These are phyloP conservation scores for Australoheros scitulus DNA, from an alignment of 2,113 vertebrate species.

Conservation along the genomic window DNA sequence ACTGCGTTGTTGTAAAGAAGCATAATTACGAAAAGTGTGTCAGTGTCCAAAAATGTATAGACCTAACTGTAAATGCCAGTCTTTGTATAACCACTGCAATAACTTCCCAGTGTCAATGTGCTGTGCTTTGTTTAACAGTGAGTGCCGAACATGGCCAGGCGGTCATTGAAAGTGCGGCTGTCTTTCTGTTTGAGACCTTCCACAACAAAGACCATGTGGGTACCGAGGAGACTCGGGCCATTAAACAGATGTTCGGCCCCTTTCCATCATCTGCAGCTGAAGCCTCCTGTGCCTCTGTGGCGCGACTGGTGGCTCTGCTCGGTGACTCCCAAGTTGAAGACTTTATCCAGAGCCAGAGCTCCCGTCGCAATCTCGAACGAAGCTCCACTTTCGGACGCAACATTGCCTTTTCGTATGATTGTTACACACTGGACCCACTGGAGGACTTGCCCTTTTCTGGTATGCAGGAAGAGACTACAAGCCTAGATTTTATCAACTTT, in stretches of 20 bases:
- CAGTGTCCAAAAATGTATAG: neutral
- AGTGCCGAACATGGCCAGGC: slow-evolving; percentile 89
- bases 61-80: neutral
- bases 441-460: slow-evolving; percentile 80
- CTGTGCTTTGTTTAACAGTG: slow-evolving; percentile 80
- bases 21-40: neutral
- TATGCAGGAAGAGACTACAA: slow-evolving; percentile 66
- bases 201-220: slow-evolving; percentile 88
- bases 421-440: slow-evolving; percentile 87
- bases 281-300: slow-evolving; percentile 82
- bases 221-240: slow-evolving; percentile 87
- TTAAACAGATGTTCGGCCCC: slow-evolving; percentile 96
- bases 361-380: slow-evolving; percentile 60
- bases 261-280: slow-evolving; percentile 91
- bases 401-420: slow-evolving; percentile 91
- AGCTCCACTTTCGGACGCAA: slow-evolving; percentile 86
- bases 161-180: slow-evolving; percentile 89
- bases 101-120: neutral
- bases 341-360: slow-evolving; percentile 80
- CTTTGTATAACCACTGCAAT: neutral
- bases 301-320: slow-evolving; percentile 82
- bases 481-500: slow-evolving; percentile 88
- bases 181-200: slow-evolving; percentile 93
- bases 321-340: slow-evolving; percentile 81
- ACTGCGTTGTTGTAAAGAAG: neutral